Conservation (phyloP, 2,113 vertebrate genomes). For the Tympanuchus pallidicinctus region DNA sequence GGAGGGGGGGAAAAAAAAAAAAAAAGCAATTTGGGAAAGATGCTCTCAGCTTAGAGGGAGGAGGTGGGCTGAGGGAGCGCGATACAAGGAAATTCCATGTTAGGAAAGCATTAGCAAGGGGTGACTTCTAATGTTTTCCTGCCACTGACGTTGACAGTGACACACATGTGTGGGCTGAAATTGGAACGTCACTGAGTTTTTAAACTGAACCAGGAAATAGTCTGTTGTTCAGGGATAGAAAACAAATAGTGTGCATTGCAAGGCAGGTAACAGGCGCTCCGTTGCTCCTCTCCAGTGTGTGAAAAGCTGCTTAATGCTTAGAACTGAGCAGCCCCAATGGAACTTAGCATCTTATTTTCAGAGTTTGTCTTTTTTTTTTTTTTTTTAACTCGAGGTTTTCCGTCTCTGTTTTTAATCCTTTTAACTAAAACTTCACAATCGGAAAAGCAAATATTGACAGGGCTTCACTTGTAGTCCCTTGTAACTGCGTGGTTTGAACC, state of each 20-base stretch:
- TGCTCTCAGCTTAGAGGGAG: constrained; percentile 52
- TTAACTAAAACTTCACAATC: background rate
- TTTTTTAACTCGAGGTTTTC: background rate
- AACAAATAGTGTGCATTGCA: constrained; percentile 52
- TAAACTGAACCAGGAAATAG: constrained; percentile 83
- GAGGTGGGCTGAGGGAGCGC: constrained; percentile 66
- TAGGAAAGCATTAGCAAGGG: constrained; percentile 83
- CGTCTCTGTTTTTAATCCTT: constrained; percentile 28
- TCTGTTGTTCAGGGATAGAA: constrained; percentile 77
- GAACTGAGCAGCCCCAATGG: background rate
- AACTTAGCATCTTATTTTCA: constrained; percentile 1
- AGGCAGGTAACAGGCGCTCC: constrained; percentile 44
- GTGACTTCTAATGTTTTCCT: constrained; percentile 83
- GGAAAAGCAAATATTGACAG: constrained; percentile 26
- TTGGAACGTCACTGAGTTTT: constrained; percentile 81
- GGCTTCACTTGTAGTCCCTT: background rate
- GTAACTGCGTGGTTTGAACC: background rate
- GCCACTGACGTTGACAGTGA: constrained; percentile 84
- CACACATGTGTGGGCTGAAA: constrained; percentile 86
- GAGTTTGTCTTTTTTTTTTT: background rate
- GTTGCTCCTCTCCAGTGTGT: constrained; percentile 1
- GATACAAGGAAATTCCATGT: constrained; percentile 83
- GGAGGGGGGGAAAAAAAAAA: background rate
- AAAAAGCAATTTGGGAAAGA: constrained; percentile 50
- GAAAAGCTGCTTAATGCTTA: background rate